A percentile compares a stretch with the other conserved stretches of the same genome.
Conservation (phyloP, 2,888 invertebrate genomes). For the Lasiommata megera region DNA sequence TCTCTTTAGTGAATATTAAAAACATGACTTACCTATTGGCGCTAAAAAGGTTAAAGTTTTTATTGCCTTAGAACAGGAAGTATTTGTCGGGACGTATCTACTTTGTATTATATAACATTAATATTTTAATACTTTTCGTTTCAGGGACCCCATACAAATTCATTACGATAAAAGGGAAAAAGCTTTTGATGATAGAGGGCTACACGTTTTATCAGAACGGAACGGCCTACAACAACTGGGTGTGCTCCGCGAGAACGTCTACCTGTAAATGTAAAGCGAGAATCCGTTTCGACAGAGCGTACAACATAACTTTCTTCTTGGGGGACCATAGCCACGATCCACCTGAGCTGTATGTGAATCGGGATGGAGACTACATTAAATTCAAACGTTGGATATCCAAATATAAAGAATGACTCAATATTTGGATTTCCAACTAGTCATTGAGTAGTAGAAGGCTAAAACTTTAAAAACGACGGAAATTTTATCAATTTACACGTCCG, state of each 20-base stretch:
- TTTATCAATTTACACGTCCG: too few relatives aligned
- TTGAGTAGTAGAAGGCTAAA: too few relatives aligned
- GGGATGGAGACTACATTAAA: constrained; percentile 5
- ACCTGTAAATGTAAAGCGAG: constrained; percentile 27
- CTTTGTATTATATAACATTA: too few relatives aligned
- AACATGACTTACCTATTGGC: too few relatives aligned
- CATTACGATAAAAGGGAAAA: constrained; percentile 23
- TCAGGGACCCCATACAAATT: constrained; percentile 23
- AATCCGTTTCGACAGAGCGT: constrained; percentile 19
- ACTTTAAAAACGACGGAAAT: too few relatives aligned
- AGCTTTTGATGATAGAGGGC: constrained; percentile 24
- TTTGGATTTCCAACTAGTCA: too few relatives aligned
- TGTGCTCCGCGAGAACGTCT: constrained; percentile 22
- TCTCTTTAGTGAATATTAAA: too few relatives aligned
- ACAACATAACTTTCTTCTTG: constrained; percentile 23
- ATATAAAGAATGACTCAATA: not conserved
- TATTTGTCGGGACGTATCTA: too few relatives aligned
- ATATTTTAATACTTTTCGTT: not conserved
- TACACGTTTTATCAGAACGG: constrained; percentile 27
- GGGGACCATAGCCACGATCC: constrained; percentile 35
- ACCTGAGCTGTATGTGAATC: constrained; percentile 15
- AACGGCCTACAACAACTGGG: constrained; percentile 13
- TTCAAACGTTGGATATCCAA: not conserved
- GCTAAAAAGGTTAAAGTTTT: too few relatives aligned
- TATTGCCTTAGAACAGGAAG: too few relatives aligned